phyloP scores from a whole-genome alignment of 2,113 vertebrate species.

The Myiozetetes cayanensis region DNA sequence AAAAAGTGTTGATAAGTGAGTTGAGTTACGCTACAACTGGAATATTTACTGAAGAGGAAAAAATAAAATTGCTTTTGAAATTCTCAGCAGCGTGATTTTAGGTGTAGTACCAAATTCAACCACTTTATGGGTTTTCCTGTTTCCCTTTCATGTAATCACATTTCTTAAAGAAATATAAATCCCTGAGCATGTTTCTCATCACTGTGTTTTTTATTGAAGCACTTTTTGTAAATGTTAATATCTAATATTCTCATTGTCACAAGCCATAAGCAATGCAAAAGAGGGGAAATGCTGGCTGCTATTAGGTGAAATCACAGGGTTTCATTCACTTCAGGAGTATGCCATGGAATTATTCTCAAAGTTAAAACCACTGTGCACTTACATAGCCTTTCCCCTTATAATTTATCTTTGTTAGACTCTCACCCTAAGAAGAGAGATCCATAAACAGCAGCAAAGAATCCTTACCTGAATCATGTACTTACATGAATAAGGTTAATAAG shows the following conservation, averaged over 20 bases:
- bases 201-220: not conserved
- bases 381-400: not conserved
- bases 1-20: conserved; percentile 37
- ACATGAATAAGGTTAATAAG: not conserved
- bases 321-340: not conserved
- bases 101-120: conserved; percentile 53
- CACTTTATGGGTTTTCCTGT: conserved; percentile 18
- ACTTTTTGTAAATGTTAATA: not conserved
- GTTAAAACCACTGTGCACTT: not conserved
- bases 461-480: not conserved
- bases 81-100: conserved; percentile 11
- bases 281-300: not conserved
- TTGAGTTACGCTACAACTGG: conserved; percentile 47
- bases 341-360: not conserved
- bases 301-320: not conserved
- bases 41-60: conserved; percentile 60
- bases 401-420: not conserved
- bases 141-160: conserved; percentile 37
- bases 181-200: not conserved
- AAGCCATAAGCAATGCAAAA: not conserved
- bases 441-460: not conserved
- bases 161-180: conserved; percentile 31
- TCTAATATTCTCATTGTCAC: not conserved
- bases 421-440: not conserved
- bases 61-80: conserved; percentile 33